Percentiles rank a stretch among this genome's conserved stretches.
Conservation (phyloP, 2,113 vertebrate genomes). For the Microtus montanus region DNA sequence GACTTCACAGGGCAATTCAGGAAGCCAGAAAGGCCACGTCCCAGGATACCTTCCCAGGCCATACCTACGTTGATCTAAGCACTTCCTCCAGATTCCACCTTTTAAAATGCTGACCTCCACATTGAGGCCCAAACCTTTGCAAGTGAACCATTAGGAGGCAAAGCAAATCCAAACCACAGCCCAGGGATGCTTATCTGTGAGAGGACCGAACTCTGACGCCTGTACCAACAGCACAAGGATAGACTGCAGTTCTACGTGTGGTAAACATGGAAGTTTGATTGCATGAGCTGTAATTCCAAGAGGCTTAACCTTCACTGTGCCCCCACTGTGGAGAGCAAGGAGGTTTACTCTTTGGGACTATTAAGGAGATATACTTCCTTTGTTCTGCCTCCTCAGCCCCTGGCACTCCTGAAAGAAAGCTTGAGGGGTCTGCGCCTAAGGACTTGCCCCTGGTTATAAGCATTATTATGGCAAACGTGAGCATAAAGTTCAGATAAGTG, state of each 20-base stretch:
- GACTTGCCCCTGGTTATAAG: background rate
- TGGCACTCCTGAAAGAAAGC: background rate
- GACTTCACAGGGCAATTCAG: background rate
- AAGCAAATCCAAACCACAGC: background rate
- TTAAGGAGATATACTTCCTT: background rate
- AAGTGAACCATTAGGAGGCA: background rate
- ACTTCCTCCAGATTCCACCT: no score
- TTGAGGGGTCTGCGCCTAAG: background rate
- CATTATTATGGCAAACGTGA: background rate
- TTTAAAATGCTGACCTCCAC: background rate
- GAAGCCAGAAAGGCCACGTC: background rate
- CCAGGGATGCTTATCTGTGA: background rate
- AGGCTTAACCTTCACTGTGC: background rate
- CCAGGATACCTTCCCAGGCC: background rate
- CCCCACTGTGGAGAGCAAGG: background rate
- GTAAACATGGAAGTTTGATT: background rate
- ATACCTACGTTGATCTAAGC: background rate
- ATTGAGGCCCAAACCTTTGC: background rate
- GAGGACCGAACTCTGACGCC: background rate
- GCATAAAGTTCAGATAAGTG: background rate
- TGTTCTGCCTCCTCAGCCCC: background rate
- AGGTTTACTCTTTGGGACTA: background rate
- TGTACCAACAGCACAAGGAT: background rate
- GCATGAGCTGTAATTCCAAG: background rate
- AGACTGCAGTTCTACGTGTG: background rate